A percentile compares a stretch with the other conserved stretches of the same genome.
Conservation (phyloP, 37 sponge, comb jelly and placozoan species). For the Theonella swinhoei region DNA sequence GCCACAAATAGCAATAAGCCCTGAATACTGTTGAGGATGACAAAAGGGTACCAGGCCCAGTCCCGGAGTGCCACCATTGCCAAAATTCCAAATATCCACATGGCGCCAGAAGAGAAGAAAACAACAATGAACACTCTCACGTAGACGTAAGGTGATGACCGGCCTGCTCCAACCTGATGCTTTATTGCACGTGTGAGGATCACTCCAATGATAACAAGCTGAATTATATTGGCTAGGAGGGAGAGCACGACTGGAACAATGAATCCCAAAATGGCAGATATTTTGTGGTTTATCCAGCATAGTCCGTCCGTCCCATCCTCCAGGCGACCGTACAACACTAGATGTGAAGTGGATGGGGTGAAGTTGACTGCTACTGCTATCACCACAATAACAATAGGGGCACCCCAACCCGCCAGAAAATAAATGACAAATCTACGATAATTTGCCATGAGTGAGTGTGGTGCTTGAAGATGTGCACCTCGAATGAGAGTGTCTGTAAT, state of each 20-base stretch:
- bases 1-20: slow-evolving; percentile 40
- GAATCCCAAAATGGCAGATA: slow-evolving; percentile 43
- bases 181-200: background rate
- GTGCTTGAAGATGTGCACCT: background rate
- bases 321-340: slow-evolving; percentile 46
- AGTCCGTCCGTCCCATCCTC: slow-evolving; percentile 18
- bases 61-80: slow-evolving; percentile 23
- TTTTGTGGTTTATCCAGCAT: slow-evolving; percentile 60
- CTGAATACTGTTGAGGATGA: slow-evolving; percentile 60
- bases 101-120: slow-evolving; percentile 30
- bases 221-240: slow-evolving; percentile 18
- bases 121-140: slow-evolving; percentile 26
- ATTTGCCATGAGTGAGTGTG: background rate
- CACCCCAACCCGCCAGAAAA: slow-evolving; percentile 46
- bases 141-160: background rate
- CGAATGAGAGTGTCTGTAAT: slow-evolving; percentile 3
- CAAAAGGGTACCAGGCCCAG: slow-evolving; percentile 69
- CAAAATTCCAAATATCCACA: slow-evolving; percentile 64
- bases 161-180: background rate
- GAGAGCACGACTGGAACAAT: slow-evolving; percentile 20
- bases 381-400: slow-evolving; percentile 20
- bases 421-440: background rate
- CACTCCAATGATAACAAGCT: background rate
- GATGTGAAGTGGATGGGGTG: background rate
- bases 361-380: slow-evolving; percentile 44